Conservation (phyloP, 2,888 invertebrate genomes). For the Sylvicola cinctus region DNA sequence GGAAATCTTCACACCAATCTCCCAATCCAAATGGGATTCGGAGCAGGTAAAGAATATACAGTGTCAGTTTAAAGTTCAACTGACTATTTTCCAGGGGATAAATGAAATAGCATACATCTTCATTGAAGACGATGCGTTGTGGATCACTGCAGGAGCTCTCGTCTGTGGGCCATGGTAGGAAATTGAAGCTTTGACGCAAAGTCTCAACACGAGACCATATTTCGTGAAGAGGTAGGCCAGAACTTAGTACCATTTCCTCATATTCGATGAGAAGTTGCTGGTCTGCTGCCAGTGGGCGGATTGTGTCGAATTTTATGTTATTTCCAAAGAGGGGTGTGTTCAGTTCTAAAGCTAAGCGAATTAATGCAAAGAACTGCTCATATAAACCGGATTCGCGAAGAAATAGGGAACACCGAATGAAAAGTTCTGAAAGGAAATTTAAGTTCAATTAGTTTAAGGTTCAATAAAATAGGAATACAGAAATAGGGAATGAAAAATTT, state of each 20-base stretch:
- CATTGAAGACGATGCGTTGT: conserved; percentile 40
- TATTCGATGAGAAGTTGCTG: conserved; percentile 27
- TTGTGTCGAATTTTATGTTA: conserved; percentile 18
- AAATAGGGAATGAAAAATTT: conserved; percentile 1
- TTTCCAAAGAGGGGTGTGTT: conserved; percentile 28
- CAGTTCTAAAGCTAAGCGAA: conserved; percentile 44
- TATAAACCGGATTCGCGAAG: conserved; percentile 49
- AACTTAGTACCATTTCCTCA: conserved; percentile 38
- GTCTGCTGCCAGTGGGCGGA: conserved; percentile 14
- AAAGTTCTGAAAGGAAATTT: conserved; percentile 27
- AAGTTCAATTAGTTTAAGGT: too few relatives aligned
- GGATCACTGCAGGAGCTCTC: conserved; percentile 34
- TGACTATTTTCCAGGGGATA: conserved; percentile 38
- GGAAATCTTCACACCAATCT: conserved; percentile 21
- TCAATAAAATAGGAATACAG: conserved; percentile 10
- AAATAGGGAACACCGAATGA: conserved; percentile 28
- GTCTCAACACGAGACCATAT: conserved; percentile 59
- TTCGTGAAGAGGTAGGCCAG: conserved; percentile 47
- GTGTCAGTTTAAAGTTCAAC: conserved; percentile 36
- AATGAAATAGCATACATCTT: conserved; percentile 43
- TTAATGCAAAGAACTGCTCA: conserved; percentile 52
- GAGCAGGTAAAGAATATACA: conserved; percentile 31
- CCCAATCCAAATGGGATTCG: conserved; percentile 30
- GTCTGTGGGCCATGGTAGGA: conserved; percentile 31
- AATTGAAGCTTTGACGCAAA: conserved; percentile 48